Evolutionary conservation across 2,888 invertebrate genomes (phyloP).

Genomic region (Drosophila meridiana): DNA sequence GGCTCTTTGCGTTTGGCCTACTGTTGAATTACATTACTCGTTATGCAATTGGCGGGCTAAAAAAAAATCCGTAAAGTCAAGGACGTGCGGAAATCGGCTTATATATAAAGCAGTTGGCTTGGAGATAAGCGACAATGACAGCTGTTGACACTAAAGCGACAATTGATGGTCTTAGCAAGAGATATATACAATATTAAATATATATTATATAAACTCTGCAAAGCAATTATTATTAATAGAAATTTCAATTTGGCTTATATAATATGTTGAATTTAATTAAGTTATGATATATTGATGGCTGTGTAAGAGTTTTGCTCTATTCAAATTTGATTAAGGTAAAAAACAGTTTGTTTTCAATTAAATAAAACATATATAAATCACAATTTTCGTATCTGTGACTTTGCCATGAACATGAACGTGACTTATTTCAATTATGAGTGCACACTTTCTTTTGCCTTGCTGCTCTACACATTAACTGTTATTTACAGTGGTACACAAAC

Average conservation of each 20-base stretch:
- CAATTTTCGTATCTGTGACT: slow-evolving; percentile 26
- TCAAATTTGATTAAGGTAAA: slow-evolving; percentile 1
- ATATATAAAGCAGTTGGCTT: slow-evolving; percentile 23
- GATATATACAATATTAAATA: slow-evolving; percentile 5
- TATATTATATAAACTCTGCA: slow-evolving; percentile 3
- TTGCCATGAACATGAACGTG: slow-evolving; percentile 67
- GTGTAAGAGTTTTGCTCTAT: not conserved
- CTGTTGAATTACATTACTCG: slow-evolving; percentile 58
- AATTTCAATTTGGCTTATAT: slow-evolving; percentile 1
- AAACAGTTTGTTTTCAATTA: slow-evolving; percentile 29
- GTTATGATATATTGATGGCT: not conserved
- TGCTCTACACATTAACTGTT: slow-evolving; percentile 15
- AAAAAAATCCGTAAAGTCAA: slow-evolving; percentile 57
- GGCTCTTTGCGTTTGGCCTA: slow-evolving; percentile 6
- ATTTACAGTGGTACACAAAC: not conserved
- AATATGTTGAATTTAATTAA: not conserved
- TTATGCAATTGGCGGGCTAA: slow-evolving; percentile 44
- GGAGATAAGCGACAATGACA: slow-evolving; percentile 40
- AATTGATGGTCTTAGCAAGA: slow-evolving; percentile 38
- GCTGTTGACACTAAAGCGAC: slow-evolving; percentile 44
- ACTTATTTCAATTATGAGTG: slow-evolving; percentile 58
- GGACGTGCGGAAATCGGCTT: slow-evolving; percentile 69
- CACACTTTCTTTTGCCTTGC: slow-evolving; percentile 63
- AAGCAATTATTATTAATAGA: slow-evolving; percentile 21
- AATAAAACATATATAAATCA: slow-evolving; percentile 3